Evolutionary conservation across 2,797 vertebrate species (phyloP), one percentile per base, ranked within the genome.

Genomic region (Sebastes wilsoni): DNA sequence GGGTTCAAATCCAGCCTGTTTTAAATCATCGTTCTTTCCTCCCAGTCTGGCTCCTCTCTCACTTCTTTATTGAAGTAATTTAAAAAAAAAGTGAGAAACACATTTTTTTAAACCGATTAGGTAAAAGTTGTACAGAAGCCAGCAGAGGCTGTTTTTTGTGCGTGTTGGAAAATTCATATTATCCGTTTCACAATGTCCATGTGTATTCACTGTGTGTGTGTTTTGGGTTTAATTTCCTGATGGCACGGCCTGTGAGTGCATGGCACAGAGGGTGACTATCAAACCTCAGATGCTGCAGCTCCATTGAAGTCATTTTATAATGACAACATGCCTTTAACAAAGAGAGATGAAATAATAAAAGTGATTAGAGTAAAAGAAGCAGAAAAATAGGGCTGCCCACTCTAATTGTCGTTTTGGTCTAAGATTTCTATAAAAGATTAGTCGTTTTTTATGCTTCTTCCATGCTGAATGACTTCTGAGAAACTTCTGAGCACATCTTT

Each of bases 1-100:
- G 70, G 20, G 32, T 73, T 76, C 28, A 68, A 58, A 65, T 65
- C 56, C 34, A n/a, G 69, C 60, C 60, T 42, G 28, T 69, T 77
- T 55, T 68, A 66, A 74, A 77, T 82, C 16, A 8, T 55, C 2
- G 4, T n/a, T 70, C 12, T 25, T 2, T 76, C 54, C 69, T 49
- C 8, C n/a, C 36, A 23, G 65, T 65, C 65, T 78, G 28, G 5
- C 27, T 65, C 28, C 16, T 32, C 32, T 64, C 60, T 46, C 25
- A 32, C 60, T 65, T 58, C 25, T 73, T 42, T 23, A 67, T 34
- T 52, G 22, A 64, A 67, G 32, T 32, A 22, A 8, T 18, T 79
- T 3, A n/a, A 68, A 61, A 68, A 60, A 61, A 34, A 65, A 10
- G 12, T 25, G 12, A 75, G 23, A 72, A 73, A 55, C 65, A 42